A percentile compares a stretch with the other conserved stretches of the same genome.
These are phyloP conservation scores for Buathra laborator DNA, from an alignment of 2,888 invertebrate species.

Conservation along the genomic window DNA sequence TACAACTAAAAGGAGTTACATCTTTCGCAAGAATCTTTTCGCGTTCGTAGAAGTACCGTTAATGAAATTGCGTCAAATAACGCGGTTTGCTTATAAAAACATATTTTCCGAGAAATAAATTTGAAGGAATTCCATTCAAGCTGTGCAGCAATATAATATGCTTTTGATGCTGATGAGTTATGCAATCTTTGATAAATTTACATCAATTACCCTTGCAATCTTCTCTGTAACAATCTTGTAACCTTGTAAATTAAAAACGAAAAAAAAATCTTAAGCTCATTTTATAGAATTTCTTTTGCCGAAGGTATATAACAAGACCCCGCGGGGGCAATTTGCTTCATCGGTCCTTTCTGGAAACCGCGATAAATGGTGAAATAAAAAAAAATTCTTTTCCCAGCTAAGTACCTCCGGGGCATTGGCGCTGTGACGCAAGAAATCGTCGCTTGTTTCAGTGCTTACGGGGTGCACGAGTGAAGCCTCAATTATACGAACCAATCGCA, in stretches of 20 bases:
- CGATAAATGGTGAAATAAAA: conserved; percentile 5
- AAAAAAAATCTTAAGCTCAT: not conserved
- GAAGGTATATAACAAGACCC: not conserved
- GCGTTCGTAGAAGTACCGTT: too few species aligned
- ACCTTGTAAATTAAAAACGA: not conserved
- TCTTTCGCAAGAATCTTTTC: too few species aligned
- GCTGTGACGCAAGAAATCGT: conserved; percentile 4
- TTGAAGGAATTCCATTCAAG: too few species aligned
- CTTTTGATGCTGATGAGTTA: too few species aligned
- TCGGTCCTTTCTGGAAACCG: not conserved
- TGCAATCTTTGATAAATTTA: not conserved
- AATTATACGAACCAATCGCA: conserved; percentile 16
- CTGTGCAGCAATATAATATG: too few species aligned
- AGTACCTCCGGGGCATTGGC: not conserved
- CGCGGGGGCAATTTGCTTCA: conserved; percentile 3
- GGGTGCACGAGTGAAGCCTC: not conserved
- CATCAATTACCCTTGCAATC: not conserved
- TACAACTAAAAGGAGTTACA: too few species aligned
- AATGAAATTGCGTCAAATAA: too few species aligned
- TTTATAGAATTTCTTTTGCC: not conserved
- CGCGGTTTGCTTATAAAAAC: too few species aligned
- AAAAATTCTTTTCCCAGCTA: not conserved
- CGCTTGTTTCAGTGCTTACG: not conserved
- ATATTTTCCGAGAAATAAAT: too few species aligned
- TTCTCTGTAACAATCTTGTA: not conserved